A percentile compares a stretch with the other conserved stretches of the same genome.
These are phyloP conservation scores for Rhinoderma darwinii DNA, from an alignment of 2,113 vertebrate species.

Conservation along the genomic window DNA sequence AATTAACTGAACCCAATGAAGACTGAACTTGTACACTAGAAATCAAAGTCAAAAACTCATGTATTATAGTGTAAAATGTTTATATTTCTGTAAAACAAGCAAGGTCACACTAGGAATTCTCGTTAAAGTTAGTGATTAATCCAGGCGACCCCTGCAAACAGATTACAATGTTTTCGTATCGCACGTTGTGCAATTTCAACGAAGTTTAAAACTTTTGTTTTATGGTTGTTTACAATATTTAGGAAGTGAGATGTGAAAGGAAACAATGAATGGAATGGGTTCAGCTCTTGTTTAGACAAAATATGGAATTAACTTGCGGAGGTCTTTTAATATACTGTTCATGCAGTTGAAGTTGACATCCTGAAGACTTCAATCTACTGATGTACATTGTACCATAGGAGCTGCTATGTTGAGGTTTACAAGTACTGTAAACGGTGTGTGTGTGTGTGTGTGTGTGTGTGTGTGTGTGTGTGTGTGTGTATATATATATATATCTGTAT, in stretches of 20 bases:
- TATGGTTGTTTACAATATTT: constrained; percentile 31
- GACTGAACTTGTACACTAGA: neutral
- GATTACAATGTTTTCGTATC: neutral
- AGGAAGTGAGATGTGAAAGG: neutral
- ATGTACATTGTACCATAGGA: too few species aligned
- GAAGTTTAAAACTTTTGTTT: neutral
- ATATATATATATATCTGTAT: too few species aligned
- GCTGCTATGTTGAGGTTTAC: too few species aligned
- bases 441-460: too few species aligned
- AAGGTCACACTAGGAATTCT: constrained; percentile 22
- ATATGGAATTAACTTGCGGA: too few species aligned
- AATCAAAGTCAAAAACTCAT: constrained; percentile 49
- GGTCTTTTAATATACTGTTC: too few species aligned
- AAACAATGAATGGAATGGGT: neutral
- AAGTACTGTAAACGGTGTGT: too few species aligned
- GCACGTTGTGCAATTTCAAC: neutral
- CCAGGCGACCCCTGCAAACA: neutral
- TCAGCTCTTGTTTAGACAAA: neutral
- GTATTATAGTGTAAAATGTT: constrained; percentile 19
- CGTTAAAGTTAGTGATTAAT: constrained; percentile 53
- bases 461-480: too few species aligned
- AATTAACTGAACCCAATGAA: constrained; percentile 9
- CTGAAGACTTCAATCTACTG: too few species aligned
- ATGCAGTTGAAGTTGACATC: too few species aligned
- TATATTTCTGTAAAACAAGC: constrained; percentile 33